Base-by-base conservation (phyloP, 30 jellyfish, hydroid and myxozoan species). In the Haliclystus octoradiatus region DNA sequence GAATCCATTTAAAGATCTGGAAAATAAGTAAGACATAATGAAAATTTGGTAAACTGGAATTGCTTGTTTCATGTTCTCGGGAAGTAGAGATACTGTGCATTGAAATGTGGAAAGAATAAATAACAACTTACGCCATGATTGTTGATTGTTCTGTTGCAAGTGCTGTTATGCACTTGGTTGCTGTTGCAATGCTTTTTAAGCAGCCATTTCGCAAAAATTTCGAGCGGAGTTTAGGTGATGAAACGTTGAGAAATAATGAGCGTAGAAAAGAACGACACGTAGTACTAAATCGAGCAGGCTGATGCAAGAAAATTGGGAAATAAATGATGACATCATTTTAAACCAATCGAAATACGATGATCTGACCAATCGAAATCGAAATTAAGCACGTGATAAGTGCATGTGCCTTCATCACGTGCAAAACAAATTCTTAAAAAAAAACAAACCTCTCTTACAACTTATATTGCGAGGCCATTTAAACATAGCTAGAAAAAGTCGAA, bases 41-140 rank as follows among this genome's bases (percentile, higher is more conserved):
- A n/a, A n/a, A n/a, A n/a, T n/a, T n/a, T n/a, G n/a, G n/a, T n/a
- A n/a, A n/a, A n/a, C n/a, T n/a, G n/a, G n/a, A n/a, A n/a, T n/a
- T n/a, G n/a, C n/a, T n/a, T n/a, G n/a, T n/a, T n/a, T n/a, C n/a
- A n/a, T n/a, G n/a, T n/a, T n/a, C n/a, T n/a, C n/a, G n/a, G n/a
- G n/a, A n/a, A n/a, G n/a, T n/a, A n/a, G n/a, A n/a, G n/a, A n/a
- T n/a, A n/a, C n/a, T n/a, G n/a, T n/a, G n/a, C n/a, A n/a, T 40
- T 19, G 19, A 40, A 40, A 19, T 40, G 57, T 40, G 19, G 57
- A 40, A 40, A 40, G 9, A 40, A 40, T 19, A 40, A 40, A 40
- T 9, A 5, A 5, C 57, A 40, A 81, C 94, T 72, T 72, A 81
- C 94, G 79, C 94, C 94, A 81, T 81, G 32, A 28, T 71, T 71